Evolutionary conservation across 2,888 invertebrate species (phyloP), one percentile per base, ranked within the genome.

Genomic region (Quadriops clusia): DNA sequence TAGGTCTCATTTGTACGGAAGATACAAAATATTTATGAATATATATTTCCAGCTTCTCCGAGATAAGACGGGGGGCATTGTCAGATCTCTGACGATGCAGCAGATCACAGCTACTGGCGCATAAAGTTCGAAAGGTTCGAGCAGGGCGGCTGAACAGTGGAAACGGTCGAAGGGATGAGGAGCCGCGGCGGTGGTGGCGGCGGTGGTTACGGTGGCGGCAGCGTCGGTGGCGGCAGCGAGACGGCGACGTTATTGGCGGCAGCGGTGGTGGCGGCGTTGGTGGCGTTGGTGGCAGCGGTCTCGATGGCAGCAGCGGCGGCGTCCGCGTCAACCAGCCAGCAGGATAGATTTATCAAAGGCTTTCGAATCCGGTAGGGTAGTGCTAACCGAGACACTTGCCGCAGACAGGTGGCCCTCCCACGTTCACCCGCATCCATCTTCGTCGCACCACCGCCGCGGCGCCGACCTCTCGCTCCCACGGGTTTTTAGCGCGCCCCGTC

Each of bases 331-430:
- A 22, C 9, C 27, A 17, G 18, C 17, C 11, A 27, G 39, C 39
- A 39, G 34, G 47, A 51, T 51, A 51, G 50, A 53, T 51, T 51
- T 52, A 51, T 51, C 52, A 52, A 50, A 47, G 45, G 50, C 46
- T 42, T 47, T 43, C 41, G 33, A 23, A 33, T n/a, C n/a, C n/a
- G n/a, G 32, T 20, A 33, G 33, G 36, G 38, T 36, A 50, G 54
- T 49, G 54, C 51, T 55, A 54, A 53, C 53, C 54, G 53, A 54
- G 55, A 55, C 56, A 54, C 56, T 57, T 56, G 55, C 57, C 54
- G 56, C 56, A 54, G 56, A 56, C 57, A 57, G 56, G 56, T 56
- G 54, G 54, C 55, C n/a, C 54, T 53, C 54, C 53, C 54, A 54
- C 50, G 50, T 45, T 42, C 42, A 39, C 43, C 42, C 32, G 40